Percentiles rank a stretch among this genome's conserved stretches.
These are phyloP conservation scores for Julus scanicus DNA, from an alignment of 2,888 invertebrate species.

Conservation along the genomic window DNA sequence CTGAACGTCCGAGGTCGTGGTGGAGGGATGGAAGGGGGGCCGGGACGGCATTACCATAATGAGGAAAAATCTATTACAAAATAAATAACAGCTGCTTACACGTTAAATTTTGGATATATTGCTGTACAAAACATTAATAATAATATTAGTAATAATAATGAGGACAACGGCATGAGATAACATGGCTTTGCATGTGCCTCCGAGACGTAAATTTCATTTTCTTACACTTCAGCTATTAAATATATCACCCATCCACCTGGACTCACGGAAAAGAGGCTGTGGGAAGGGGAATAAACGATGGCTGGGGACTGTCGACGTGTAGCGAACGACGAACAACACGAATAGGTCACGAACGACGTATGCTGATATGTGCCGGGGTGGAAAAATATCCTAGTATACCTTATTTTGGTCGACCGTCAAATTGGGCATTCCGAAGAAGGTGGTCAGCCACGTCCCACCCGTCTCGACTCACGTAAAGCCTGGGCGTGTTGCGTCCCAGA, in stretches of 20 bases:
- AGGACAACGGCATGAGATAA: neutral
- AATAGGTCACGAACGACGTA: neutral
- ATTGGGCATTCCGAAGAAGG: neutral
- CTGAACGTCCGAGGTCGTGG: too few relatives aligned
- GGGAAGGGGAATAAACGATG: neutral
- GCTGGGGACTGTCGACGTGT: neutral
- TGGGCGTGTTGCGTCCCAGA: neutral
- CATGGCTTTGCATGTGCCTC: neutral
- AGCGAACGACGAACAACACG: neutral
- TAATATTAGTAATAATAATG: constrained; percentile 14
- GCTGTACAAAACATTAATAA: constrained; percentile 45
- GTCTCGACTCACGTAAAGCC: neutral
- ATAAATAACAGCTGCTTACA: constrained; percentile 45
- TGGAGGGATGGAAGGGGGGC: neutral
- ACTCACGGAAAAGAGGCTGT: neutral
- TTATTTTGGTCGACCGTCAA: neutral
- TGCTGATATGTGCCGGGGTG: constrained; percentile 32
- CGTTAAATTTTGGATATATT: neutral
- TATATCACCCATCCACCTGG: neutral
- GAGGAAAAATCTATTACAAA: neutral
- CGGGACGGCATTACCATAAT: neutral
- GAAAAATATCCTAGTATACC: constrained; percentile 47
- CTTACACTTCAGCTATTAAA: neutral
- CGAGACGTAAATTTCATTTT: neutral
- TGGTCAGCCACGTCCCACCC: neutral